A percentile compares a stretch with the other conserved stretches of the same genome.
Conservation (phyloP, 2,113 vertebrate species). For the Triplophysa dalaica region DNA sequence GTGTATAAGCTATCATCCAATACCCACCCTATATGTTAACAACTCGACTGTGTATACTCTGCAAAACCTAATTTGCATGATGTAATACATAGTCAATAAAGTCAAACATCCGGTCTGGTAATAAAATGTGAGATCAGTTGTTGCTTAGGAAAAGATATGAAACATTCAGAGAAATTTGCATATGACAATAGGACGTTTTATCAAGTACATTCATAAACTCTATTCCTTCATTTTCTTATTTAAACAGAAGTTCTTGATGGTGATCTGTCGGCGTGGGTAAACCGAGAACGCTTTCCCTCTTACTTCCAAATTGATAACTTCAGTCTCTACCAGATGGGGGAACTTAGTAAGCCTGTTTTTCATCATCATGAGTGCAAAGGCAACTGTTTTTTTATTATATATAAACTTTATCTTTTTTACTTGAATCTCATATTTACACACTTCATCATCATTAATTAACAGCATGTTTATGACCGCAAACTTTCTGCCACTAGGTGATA, state of each 20-base stretch:
- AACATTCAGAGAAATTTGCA: conserved; percentile 1
- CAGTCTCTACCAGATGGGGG: conserved; percentile 88
- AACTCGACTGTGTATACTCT: conserved; percentile 12
- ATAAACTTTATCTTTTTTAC: not conserved
- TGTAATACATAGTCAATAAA: conserved; percentile 1
- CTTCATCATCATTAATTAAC: not conserved
- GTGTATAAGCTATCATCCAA: not conserved
- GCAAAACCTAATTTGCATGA: conserved; percentile 27
- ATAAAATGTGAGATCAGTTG: conserved; percentile 1
- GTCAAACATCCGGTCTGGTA: conserved; percentile 9
- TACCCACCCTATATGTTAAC: conserved; percentile 47
- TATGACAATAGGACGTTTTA: not conserved
- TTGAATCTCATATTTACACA: not conserved
- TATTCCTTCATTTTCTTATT: not conserved
- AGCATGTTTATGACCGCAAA: not conserved
- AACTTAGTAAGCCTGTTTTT: conserved; percentile 76
- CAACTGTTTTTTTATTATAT: not conserved
- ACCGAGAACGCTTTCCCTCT: conserved; percentile 84
- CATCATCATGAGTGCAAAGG: too few species aligned
- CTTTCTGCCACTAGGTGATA: conserved; percentile 26
- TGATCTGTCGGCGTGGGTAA: conserved; percentile 86
- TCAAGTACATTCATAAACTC: not conserved
- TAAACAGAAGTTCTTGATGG: conserved; percentile 82
- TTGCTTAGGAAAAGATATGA: not conserved
- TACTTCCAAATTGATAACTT: conserved; percentile 84